Evolutionary conservation across 2,797 vertebrate species (phyloP).

Genomic region (Chaetophractus vellerosus): DNA sequence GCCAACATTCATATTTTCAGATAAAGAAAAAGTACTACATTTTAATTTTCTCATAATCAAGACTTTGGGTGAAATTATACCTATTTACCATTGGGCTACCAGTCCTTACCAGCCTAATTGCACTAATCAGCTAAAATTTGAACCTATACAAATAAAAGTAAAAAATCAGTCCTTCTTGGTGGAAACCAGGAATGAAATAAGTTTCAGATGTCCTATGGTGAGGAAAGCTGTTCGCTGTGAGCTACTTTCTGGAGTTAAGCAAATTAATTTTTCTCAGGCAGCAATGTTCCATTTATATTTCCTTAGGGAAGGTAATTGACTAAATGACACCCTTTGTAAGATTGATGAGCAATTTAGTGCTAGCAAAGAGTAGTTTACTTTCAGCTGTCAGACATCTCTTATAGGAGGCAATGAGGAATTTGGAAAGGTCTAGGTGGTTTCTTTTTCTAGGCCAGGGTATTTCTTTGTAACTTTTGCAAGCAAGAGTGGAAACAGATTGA

Average conservation of each 20-base stretch:
- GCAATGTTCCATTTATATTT: constrained; percentile 62
- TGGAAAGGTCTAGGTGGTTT: constrained; percentile 31
- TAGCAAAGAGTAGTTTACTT: constrained; percentile 64
- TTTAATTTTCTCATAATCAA: constrained; percentile 39
- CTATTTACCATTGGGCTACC: not conserved
- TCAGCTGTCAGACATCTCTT: not conserved
- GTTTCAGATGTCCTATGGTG: not conserved
- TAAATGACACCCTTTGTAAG: constrained; percentile 65
- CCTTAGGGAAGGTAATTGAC: constrained; percentile 63
- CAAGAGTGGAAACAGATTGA: not conserved
- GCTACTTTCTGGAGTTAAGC: constrained; percentile 18
- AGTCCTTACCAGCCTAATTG: not conserved
- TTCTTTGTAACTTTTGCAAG: constrained; percentile 39
- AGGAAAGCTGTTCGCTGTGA: constrained; percentile 44
- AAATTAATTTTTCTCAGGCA: constrained; percentile 66
- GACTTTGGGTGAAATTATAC: not conserved
- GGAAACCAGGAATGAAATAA: constrained; percentile 30
- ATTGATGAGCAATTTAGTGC: constrained; percentile 48
- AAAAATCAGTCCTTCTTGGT: not conserved
- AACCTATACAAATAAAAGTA: not conserved
- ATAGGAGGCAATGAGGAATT: not conserved
- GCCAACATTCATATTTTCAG: not conserved
- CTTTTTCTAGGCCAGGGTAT: not conserved
- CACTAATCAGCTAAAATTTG: constrained; percentile 30
- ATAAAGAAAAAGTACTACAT: not conserved